Evolutionary conservation across 2,113 vertebrate genomes (phyloP).

Genomic region (Panthera uncia): DNA sequence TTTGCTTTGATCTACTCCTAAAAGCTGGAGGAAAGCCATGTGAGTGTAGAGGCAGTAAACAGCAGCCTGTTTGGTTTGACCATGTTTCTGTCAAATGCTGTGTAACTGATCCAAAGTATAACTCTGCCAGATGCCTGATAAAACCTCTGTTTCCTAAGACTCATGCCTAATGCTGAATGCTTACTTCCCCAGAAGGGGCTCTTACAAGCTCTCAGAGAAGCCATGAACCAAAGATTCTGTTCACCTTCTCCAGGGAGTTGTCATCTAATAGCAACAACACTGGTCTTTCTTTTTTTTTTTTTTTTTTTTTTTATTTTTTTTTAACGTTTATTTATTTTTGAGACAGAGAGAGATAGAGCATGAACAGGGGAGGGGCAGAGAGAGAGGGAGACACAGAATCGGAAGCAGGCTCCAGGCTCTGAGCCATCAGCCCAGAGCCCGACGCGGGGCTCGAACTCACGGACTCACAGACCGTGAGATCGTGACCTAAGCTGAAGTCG

Average conservation of each 20-base stretch:
- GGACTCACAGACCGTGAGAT: too few relatives aligned
- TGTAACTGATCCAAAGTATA: not conserved
- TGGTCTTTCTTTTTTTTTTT: not conserved
- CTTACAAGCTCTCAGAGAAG: not conserved
- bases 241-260: not conserved
- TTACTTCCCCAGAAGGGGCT: not conserved
- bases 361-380: too few relatives aligned
- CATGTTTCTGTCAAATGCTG: not conserved
- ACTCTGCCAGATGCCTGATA: not conserved
- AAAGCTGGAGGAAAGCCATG: constrained; percentile 15
- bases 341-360: too few relatives aligned
- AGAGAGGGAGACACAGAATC: too few relatives aligned
- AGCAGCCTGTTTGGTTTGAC: not conserved
- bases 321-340: too few relatives aligned
- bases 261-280: not conserved
- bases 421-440: too few relatives aligned
- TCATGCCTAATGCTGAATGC: not conserved
- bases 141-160: constrained; percentile 6
- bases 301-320: too few relatives aligned
- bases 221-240: not conserved
- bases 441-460: too few relatives aligned
- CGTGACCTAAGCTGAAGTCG: too few relatives aligned
- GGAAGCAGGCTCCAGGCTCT: too few relatives aligned
- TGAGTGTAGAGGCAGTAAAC: not conserved
- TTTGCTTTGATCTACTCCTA: not conserved